These are phyloP conservation scores for Pantherophis alleghaniensis DNA, from an alignment of 2,797 vertebrate genomes.

Conservation along the genomic window DNA sequence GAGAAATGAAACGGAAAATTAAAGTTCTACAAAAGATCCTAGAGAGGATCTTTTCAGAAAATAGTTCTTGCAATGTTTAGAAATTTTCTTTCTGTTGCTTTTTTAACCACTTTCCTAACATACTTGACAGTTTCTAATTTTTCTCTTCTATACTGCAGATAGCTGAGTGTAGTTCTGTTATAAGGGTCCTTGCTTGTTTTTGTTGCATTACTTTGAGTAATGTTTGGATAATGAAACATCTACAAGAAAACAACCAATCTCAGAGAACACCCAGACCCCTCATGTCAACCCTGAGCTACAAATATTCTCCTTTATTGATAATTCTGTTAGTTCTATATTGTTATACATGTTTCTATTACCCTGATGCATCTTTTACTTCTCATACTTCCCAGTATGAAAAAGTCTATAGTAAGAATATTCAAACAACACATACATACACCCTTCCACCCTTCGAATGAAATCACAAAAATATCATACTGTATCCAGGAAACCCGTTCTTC, in stretches of 20 bases:
- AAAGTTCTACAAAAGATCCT: neutral
- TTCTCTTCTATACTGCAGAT: neutral
- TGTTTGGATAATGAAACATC: too few species aligned
- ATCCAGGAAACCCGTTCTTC: neutral
- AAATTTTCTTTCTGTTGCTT: neutral
- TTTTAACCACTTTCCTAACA: neutral
- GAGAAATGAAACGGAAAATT: neutral
- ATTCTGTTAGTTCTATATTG: neutral
- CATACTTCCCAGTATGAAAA: neutral
- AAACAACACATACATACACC: neutral
- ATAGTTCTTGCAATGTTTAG: neutral
- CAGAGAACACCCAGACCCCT: too few species aligned
- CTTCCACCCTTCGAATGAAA: neutral
- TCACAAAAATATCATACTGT: neutral
- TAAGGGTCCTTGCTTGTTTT: too few species aligned
- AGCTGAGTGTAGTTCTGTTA: neutral
- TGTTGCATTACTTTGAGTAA: too few species aligned
- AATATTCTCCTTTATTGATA: too few species aligned
- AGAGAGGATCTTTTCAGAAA: neutral
- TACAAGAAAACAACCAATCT: too few species aligned
- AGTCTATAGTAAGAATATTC: neutral
- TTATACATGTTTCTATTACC: neutral
- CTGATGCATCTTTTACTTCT: neutral
- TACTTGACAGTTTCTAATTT: neutral
- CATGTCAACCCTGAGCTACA: too few species aligned